Evolutionary conservation across 2,113 vertebrate genomes (phyloP).

Genomic region (Alligator sinensis): DNA sequence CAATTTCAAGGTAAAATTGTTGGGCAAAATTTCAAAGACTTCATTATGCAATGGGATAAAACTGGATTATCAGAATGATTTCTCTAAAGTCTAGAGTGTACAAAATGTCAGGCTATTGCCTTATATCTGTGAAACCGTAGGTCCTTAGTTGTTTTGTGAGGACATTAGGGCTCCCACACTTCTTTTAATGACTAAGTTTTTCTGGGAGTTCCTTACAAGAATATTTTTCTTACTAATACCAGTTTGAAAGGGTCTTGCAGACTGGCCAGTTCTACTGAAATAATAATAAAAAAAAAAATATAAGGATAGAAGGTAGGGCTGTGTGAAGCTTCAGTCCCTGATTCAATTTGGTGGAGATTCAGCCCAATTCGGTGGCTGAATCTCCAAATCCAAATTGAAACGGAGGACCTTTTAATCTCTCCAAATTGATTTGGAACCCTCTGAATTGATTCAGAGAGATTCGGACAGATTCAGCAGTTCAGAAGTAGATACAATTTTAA

Average conservation of each 20-base stretch:
- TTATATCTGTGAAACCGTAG: neutral
- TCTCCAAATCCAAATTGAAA: no score
- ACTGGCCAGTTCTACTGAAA: neutral
- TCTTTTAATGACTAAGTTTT: neutral
- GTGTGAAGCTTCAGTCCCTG: no score
- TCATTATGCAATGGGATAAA: neutral
- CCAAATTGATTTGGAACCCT: no score
- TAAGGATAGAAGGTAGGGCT: no score
- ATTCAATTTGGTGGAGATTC: no score
- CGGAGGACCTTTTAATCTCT: no score
- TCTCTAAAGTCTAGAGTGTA: neutral
- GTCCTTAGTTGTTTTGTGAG: neutral
- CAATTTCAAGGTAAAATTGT: neutral
- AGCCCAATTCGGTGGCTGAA: no score
- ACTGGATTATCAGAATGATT: neutral
- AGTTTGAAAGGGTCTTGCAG: neutral
- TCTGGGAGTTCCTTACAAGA: neutral
- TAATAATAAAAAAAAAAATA: neutral
- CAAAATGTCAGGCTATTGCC: no score
- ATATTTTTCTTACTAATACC: neutral
- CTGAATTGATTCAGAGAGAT: no score
- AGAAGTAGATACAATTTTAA: no score
- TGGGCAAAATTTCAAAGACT: neutral
- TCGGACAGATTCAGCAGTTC: no score
- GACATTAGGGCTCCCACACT: neutral